Conservation (phyloP, 2,797 vertebrate genomes). For the Anniella stebbinsi region DNA sequence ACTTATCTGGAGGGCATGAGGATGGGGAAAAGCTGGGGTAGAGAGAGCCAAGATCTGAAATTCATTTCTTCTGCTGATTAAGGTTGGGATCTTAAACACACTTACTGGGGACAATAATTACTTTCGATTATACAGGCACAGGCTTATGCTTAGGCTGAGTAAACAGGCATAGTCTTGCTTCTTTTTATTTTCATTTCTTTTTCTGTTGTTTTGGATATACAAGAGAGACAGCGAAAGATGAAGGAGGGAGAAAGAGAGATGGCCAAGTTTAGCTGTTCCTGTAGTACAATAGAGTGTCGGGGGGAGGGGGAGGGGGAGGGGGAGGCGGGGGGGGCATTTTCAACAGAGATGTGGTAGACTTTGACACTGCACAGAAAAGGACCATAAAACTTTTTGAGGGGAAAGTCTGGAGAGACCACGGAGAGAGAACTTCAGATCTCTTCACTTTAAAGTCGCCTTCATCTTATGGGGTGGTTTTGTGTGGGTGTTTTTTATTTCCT, state of each 20-base stretch:
- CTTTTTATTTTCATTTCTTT: neutral
- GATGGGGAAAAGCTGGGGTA: neutral
- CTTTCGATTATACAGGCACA: neutral
- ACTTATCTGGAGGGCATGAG: neutral
- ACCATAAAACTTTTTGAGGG: conserved; percentile 48
- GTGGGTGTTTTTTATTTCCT: neutral
- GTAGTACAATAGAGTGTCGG: neutral
- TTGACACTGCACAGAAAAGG: conserved; percentile 48
- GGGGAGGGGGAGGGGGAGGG: neutral
- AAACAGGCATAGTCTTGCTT: neutral
- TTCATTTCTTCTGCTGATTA: neutral
- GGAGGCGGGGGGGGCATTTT: neutral
- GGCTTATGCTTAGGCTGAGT: neutral
- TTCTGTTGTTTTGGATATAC: neutral
- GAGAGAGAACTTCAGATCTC: conserved; percentile 10
- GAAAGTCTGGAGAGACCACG: neutral
- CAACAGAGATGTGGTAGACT: conserved; percentile 5
- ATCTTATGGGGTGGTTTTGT: conserved; percentile 42
- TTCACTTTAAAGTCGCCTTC: neutral
- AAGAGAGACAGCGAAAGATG: neutral
- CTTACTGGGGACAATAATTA: neutral
- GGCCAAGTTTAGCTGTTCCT: neutral
- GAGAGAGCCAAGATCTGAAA: neutral
- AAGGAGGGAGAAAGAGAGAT: neutral
- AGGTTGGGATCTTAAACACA: neutral